phyloP scores from a whole-genome alignment of 92 coral and sea anemone genomes.

The Blastomussa wellsi region DNA sequence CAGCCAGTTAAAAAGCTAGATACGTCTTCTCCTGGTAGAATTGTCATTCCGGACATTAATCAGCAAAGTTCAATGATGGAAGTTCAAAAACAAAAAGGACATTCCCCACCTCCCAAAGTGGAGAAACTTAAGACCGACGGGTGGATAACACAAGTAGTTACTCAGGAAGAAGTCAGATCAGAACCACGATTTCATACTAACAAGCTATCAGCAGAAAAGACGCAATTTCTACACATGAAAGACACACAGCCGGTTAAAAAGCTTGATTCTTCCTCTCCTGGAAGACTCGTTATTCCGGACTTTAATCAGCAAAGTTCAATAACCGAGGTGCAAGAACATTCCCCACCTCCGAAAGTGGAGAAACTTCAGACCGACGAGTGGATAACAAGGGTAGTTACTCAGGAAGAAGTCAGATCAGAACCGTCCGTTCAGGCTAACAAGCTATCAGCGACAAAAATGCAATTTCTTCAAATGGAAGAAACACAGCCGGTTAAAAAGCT shows the following conservation, averaged over 20 bases:
- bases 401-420: background rate
- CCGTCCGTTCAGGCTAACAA: background rate
- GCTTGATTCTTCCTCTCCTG: background rate
- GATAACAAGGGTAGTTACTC: background rate
- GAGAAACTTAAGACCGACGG: background rate
- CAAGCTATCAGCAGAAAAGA: background rate
- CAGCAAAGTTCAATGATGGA: background rate
- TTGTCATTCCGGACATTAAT: background rate
- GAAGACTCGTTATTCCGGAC: background rate
- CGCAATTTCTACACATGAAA: background rate
- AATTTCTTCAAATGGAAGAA: background rate
- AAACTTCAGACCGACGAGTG: background rate
- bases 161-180: slow-evolving; percentile 3
- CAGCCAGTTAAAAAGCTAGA: background rate
- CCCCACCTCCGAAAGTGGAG: background rate
- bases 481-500: background rate
- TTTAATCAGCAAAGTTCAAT: background rate
- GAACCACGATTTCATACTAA: background rate
- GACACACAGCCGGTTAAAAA: background rate
- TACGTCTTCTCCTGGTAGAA: background rate
- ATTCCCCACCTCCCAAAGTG: background rate
- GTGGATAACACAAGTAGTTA: background rate
- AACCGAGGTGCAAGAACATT: background rate
- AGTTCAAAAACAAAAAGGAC: background rate
- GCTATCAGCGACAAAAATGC: background rate